These are phyloP conservation scores for Heterodera schachtii DNA, from an alignment of 1,140 invertebrate genomes.

Conservation along the genomic window DNA sequence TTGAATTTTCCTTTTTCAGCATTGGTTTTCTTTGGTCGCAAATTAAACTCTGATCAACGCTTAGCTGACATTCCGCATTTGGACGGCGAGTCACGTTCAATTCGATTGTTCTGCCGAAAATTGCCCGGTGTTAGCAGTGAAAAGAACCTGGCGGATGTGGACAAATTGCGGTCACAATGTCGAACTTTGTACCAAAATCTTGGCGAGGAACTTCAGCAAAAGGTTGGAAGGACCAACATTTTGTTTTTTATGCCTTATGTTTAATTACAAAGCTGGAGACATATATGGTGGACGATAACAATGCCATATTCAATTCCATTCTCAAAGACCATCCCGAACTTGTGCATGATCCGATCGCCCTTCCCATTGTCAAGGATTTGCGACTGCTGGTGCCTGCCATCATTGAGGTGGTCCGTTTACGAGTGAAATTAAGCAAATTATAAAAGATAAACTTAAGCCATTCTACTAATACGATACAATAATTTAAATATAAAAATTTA, in stretches of 20 bases:
- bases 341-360: neutral
- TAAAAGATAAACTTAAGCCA: too few species aligned
- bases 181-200: slow-evolving; percentile 7
- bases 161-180: slow-evolving; percentile 4
- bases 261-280: slow-evolving; percentile 1
- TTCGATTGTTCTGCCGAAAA: slow-evolving; percentile 8
- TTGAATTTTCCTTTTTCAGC: slow-evolving; percentile 1
- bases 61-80: slow-evolving; percentile 9
- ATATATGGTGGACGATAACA: slow-evolving; percentile 16
- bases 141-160: neutral
- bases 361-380: slow-evolving; percentile 10
- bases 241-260: neutral
- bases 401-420: neutral
- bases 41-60: slow-evolving; percentile 16
- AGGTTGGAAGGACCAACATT: neutral
- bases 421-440: too few species aligned
- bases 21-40: slow-evolving; percentile 23
- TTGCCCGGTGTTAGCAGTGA: neutral
- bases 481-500: too few species aligned
- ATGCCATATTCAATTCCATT: neutral
- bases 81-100: neutral
- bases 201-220: slow-evolving; percentile 3
- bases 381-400: slow-evolving; percentile 5
- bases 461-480: too few species aligned
- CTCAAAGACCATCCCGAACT: slow-evolving; percentile 5